Percentiles rank a stretch among this genome's conserved stretches.
Evolutionary conservation across 2,113 vertebrate genomes (phyloP).

Genomic region (Cyanoderma ruficeps): DNA sequence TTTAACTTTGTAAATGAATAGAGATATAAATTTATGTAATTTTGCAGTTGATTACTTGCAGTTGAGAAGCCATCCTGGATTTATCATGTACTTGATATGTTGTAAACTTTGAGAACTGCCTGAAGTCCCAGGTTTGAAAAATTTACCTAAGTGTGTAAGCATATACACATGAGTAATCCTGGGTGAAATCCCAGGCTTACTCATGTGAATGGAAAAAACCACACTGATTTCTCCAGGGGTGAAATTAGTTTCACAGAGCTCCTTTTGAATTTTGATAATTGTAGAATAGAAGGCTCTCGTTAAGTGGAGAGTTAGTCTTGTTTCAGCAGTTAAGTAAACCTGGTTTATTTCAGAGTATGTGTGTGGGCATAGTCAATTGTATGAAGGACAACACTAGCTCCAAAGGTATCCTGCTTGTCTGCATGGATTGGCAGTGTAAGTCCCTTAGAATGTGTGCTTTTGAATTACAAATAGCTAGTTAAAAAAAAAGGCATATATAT

Average conservation of each 20-base stretch:
- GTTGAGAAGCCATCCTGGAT: constrained; percentile 66
- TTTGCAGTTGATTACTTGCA: background rate
- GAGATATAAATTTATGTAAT: background rate
- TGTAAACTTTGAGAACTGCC: constrained; percentile 24
- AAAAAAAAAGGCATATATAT: background rate
- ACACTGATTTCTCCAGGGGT: background rate
- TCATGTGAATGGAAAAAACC: background rate
- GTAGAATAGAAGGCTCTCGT: background rate
- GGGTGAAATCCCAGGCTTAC: background rate
- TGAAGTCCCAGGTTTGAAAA: background rate
- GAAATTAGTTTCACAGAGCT: background rate
- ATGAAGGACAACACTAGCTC: background rate
- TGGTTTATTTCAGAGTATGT: background rate
- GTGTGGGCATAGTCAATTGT: background rate
- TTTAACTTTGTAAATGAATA: background rate
- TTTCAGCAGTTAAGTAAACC: background rate
- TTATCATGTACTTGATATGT: constrained; percentile 49
- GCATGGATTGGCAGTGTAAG: background rate
- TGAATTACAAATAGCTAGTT: background rate
- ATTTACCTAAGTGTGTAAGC: background rate
- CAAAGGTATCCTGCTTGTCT: background rate
- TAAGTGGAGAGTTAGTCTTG: background rate
- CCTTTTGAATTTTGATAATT: background rate
- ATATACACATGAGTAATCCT: background rate
- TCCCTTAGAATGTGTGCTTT: background rate